phyloP scores from a whole-genome alignment of 2,797 vertebrate species.

The Enteromius treurensis region DNA sequence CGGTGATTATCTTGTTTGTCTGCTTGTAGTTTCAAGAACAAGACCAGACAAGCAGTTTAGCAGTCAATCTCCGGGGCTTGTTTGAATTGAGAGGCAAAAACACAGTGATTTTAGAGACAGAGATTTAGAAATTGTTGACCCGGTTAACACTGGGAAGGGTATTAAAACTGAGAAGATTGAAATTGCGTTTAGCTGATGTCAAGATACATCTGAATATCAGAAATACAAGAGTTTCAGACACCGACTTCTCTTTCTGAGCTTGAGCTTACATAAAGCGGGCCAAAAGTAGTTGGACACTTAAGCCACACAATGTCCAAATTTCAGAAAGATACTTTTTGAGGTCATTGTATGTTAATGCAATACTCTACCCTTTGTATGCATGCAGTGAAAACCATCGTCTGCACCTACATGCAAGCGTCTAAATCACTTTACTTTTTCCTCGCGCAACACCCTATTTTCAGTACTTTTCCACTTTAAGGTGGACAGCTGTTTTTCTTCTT shows the following conservation, averaged over 20 bases:
- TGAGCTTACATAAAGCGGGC: not conserved
- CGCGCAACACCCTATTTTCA: slow-evolving; percentile 13
- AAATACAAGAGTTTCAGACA: slow-evolving; percentile 19
- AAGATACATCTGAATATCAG: slow-evolving; percentile 2
- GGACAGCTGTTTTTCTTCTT: slow-evolving; percentile 47
- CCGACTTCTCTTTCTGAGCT: not conserved
- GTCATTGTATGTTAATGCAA: slow-evolving; percentile 5
- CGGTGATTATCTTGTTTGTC: slow-evolving; percentile 74
- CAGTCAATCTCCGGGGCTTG: slow-evolving; percentile 42
- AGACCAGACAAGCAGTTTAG: slow-evolving; percentile 49
- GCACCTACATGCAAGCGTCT: not conserved
- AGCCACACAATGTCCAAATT: slow-evolving; percentile 1
- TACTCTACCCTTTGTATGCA: not conserved
- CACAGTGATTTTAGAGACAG: slow-evolving; percentile 35
- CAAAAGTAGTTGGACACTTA: not conserved
- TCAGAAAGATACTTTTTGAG: not conserved
- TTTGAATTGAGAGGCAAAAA: slow-evolving; percentile 35
- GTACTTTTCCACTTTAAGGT: slow-evolving; percentile 32
- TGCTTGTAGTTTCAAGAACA: slow-evolving; percentile 68
- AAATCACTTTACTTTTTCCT: slow-evolving; percentile 32
- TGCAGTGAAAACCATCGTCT: not conserved
- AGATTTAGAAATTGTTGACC: slow-evolving; percentile 50
- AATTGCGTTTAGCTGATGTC: slow-evolving; percentile 32
- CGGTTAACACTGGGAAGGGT: slow-evolving; percentile 30
- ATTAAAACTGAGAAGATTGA: slow-evolving; percentile 47